Base-by-base conservation (phyloP, 1,140 invertebrate species). In the Magallana ariakensis region DNA sequence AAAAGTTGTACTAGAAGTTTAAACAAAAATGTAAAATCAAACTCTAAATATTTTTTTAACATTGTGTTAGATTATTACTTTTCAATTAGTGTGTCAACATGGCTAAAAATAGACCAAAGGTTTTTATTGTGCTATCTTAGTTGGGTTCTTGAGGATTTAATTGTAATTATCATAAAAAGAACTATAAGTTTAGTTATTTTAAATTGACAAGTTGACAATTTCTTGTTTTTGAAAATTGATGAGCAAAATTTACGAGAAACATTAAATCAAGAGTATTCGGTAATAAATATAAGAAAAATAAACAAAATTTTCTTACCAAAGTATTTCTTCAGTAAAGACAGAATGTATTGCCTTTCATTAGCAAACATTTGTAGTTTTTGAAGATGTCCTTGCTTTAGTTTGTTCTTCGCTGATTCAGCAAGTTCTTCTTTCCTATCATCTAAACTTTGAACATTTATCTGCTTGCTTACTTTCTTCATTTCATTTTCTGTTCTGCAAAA, bases 331-430 rank as follows among this genome's bases (percentile, higher is more conserved):
- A 62, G 58, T 16, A 62, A 62, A 19, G 58, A 62, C 58, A 62
- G 58, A 62, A 62, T 62, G 58, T 62, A 62, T 19, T 62, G 58
- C n/a, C 4, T 62, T 62, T 62, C 58, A 62, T 62, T 62, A 19
- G 58, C 58, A 62, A 62, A 62, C 58, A 62, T 62, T 62, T 62
- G 58, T 19, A 62, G 58, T 62, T 62, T 62, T n/a, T 62, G 15
- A 1, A 62, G 58, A 62, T 62, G 58, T 16, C 58, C 58, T n/a
- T 62, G 58, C 15, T 19, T 62, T 62, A 62, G 19, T 62, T 62
- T 62, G 19, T 62, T 62, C 16, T 62, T 62, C 13, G 58, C 58
- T n/a, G 58, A 62, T 19, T 62, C 58, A 16, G 58, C 5, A 16
- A 62, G 58, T 2, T 62, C 58, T 62, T 62, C 58, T 16, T 6